Evolutionary conservation across 2,113 vertebrate species (phyloP).

Genomic region (Elgaria multicarinata): DNA sequence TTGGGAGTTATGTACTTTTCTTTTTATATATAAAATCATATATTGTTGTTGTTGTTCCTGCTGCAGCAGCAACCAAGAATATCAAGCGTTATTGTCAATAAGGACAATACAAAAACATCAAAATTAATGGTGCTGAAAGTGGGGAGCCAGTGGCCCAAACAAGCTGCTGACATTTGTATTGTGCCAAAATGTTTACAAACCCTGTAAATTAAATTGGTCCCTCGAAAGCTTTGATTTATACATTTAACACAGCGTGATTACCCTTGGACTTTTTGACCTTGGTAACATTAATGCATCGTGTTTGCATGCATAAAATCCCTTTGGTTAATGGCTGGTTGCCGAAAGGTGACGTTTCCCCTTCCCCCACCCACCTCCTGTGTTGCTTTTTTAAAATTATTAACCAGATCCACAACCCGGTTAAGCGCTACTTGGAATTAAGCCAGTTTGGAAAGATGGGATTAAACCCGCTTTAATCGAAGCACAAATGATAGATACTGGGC

Average conservation of each 20-base stretch:
- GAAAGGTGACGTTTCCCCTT: background rate
- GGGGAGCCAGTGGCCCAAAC: slow-evolving; percentile 44
- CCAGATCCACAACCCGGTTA: background rate
- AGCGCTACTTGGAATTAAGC: background rate
- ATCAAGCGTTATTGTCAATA: slow-evolving; percentile 42
- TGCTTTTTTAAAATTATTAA: fast-evolving
- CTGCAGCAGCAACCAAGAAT: slow-evolving; percentile 50
- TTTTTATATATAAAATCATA: background rate
- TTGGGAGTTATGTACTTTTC: background rate
- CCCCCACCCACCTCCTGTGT: background rate
- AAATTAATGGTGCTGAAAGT: slow-evolving; percentile 14
- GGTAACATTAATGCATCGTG: slow-evolving; percentile 52
- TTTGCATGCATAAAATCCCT: slow-evolving; percentile 48
- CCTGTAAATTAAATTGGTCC: slow-evolving; percentile 60
- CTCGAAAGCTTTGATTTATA: slow-evolving; percentile 65
- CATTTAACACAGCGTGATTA: slow-evolving; percentile 38
- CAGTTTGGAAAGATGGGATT: background rate
- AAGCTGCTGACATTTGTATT: slow-evolving; percentile 39
- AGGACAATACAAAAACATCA: background rate
- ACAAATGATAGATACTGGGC: background rate
- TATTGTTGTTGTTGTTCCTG: background rate
- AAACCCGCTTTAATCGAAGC: background rate
- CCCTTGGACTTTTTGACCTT: slow-evolving; percentile 58
- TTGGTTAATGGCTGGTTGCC: slow-evolving; percentile 42
- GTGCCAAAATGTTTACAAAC: slow-evolving; percentile 54